phyloP scores from a whole-genome alignment of 2,113 vertebrate genomes.

The Agapornis roseicollis region DNA sequence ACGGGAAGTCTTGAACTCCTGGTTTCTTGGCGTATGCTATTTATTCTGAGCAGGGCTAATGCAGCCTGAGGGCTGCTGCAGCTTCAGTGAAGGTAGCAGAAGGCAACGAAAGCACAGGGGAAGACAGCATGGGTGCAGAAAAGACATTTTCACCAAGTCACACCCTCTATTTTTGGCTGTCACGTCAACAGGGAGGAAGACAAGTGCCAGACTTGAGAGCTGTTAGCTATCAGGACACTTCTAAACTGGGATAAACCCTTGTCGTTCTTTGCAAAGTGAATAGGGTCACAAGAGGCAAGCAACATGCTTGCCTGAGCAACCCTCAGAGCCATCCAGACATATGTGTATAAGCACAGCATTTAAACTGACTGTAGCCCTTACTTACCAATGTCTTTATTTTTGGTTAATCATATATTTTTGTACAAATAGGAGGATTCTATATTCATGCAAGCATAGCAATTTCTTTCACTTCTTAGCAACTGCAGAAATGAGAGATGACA shows the following conservation, averaged over 20 bases:
- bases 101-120: neutral
- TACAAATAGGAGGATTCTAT: neutral
- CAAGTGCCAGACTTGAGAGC: neutral
- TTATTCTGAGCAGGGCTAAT: neutral
- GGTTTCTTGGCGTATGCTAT: neutral
- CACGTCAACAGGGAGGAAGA: neutral
- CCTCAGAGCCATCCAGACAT: neutral
- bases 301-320: neutral
- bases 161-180: slow-evolving; percentile 21
- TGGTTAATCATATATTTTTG: slow-evolving; percentile 20
- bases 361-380: neutral
- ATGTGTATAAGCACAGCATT: neutral
- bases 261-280: slow-evolving; percentile 3
- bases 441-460: neutral
- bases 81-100: neutral
- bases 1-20: neutral
- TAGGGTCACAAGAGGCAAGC: neutral
- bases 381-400: neutral
- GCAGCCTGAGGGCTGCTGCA: neutral
- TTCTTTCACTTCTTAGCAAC: slow-evolving; percentile 6
- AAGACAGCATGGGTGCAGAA: neutral
- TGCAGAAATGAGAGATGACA: neutral
- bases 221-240: neutral
- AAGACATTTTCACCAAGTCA: neutral
- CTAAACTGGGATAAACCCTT: neutral